Conservation (phyloP, 2,113 vertebrate species). For the Nestor notabilis region DNA sequence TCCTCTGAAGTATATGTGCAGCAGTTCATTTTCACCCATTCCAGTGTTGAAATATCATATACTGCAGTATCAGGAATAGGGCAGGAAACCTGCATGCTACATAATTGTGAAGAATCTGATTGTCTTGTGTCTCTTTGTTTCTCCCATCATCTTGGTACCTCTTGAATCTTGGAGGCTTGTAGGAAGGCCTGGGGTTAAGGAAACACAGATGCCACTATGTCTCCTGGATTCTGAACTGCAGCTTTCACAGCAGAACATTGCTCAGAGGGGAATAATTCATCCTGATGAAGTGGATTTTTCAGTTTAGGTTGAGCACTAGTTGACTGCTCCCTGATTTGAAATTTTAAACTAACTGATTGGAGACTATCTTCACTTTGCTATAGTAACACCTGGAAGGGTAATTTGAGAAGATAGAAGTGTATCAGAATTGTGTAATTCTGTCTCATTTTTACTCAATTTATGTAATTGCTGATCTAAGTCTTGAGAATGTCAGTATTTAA, state of each 20-base stretch:
- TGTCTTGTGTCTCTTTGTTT: background rate
- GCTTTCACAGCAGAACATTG: background rate
- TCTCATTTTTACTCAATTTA: background rate
- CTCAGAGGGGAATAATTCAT: background rate
- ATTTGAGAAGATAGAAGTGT: background rate
- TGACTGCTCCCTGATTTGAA: background rate
- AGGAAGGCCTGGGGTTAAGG: background rate
- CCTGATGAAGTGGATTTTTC: background rate
- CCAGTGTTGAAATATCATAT: background rate
- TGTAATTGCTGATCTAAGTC: background rate
- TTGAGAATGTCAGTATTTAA: background rate
- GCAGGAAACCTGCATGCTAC: background rate
- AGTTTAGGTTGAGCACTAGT: background rate
- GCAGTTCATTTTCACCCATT: background rate
- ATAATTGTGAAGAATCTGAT: background rate
- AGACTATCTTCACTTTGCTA: background rate
- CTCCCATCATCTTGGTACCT: background rate
- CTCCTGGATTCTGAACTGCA: background rate
- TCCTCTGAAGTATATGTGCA: background rate
- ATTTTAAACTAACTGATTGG: background rate
- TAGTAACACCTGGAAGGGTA: background rate
- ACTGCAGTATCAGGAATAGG: background rate
- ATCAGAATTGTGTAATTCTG: background rate
- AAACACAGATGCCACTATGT: no score
- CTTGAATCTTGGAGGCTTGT: background rate